These are phyloP conservation scores for Cydia splendana DNA, from an alignment of 1,140 invertebrate genomes.

Conservation along the genomic window DNA sequence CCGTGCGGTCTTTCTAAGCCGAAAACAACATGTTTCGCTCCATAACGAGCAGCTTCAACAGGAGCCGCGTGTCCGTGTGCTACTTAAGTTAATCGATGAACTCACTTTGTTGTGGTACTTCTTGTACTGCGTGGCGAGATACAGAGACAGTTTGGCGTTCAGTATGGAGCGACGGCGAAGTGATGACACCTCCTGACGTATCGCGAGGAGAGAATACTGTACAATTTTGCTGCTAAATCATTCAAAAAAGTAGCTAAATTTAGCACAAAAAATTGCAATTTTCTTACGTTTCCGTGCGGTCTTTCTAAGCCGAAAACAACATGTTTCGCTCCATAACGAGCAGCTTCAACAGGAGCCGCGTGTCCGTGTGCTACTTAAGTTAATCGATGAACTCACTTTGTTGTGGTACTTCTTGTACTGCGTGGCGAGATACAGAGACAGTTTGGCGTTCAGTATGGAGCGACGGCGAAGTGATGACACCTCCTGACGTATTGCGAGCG, in stretches of 20 bases:
- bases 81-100: constrained; percentile 27
- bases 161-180: constrained; percentile 51
- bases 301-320: no score
- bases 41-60: no score
- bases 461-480: constrained; percentile 49
- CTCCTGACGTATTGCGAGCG: constrained; percentile 81
- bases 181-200: constrained; percentile 81
- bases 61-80: no score
- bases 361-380: not conserved
- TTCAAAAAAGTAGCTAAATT: no score
- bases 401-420: constrained; percentile 65
- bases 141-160: constrained; percentile 61
- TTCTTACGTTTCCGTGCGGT: no score
- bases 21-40: no score
- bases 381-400: constrained; percentile 48
- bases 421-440: constrained; percentile 56
- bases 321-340: no score
- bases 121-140: constrained; percentile 60
- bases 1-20: no score
- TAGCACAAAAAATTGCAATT: no score
- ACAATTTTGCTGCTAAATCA: no score
- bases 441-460: constrained; percentile 57
- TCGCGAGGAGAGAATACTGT: constrained; percentile 50
- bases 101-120: constrained; percentile 61
- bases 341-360: no score